phyloP scores from a whole-genome alignment of 2,888 invertebrate genomes.

The Eupithecia subumbrata region DNA sequence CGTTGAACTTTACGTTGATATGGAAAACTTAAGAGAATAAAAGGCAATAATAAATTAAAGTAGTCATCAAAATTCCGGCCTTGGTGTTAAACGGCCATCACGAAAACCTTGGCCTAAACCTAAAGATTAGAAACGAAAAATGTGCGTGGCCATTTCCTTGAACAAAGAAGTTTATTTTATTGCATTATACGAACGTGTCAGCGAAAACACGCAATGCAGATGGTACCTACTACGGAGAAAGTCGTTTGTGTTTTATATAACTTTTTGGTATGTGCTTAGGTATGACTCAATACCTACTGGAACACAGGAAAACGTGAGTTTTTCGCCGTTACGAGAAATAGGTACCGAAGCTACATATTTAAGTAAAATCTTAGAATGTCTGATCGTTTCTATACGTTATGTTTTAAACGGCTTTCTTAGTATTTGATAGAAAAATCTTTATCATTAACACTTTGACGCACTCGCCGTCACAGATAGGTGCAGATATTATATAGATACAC shows the following conservation, averaged over 20 bases:
- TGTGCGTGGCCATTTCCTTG: conserved; percentile 31
- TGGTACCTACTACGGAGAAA: conserved; percentile 5
- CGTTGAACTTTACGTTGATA: not conserved
- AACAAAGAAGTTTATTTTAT: conserved; percentile 34
- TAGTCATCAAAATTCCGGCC: conserved; percentile 31
- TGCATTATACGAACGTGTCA: conserved; percentile 24
- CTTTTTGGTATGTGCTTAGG: not conserved
- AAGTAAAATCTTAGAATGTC: too few species aligned
- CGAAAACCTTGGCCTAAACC: conserved; percentile 34
- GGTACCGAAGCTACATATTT: too few species aligned
- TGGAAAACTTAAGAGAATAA: not conserved
- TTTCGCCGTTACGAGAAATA: too few species aligned
- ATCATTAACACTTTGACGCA: too few species aligned
- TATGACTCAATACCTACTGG: not conserved
- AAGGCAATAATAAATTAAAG: not conserved
- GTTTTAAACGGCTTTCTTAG: too few species aligned
- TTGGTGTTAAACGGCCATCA: conserved; percentile 20
- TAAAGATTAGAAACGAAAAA: conserved; percentile 25
- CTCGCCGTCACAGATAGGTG: too few species aligned
- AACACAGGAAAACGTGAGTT: not conserved
- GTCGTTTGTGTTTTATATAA: conserved; percentile 19
- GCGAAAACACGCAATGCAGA: conserved; percentile 39
- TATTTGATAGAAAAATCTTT: too few species aligned
- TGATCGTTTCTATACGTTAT: too few species aligned
- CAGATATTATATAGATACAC: too few species aligned